Percentiles rank a stretch among this genome's conserved stretches.
Conservation (phyloP, 2,888 invertebrate genomes). For the Pecten maximus region DNA sequence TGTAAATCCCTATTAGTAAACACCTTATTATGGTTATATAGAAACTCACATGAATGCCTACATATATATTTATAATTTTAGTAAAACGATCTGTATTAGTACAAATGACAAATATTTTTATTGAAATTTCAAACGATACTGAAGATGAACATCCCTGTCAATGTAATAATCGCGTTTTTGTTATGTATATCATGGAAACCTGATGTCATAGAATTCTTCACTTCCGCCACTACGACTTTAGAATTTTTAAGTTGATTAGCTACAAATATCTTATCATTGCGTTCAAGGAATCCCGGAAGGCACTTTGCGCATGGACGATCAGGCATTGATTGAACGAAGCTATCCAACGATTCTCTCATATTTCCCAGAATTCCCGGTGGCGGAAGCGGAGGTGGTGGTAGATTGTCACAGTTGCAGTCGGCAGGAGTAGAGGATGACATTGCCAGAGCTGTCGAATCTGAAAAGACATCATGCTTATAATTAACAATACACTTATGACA, state of each 20-base stretch:
- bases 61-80: background rate
- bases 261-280: background rate
- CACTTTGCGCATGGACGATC: conserved; percentile 7
- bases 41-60: background rate
- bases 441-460: background rate
- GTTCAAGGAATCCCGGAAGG: background rate
- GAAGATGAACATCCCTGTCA: background rate
- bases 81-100: background rate
- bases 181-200: background rate
- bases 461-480: background rate
- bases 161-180: background rate
- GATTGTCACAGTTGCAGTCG: conserved; percentile 20
- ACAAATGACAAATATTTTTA: background rate
- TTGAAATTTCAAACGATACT: background rate
- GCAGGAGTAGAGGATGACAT: background rate
- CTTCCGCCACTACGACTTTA: conserved; percentile 11
- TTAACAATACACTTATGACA: no score
- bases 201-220: background rate
- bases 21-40: background rate
- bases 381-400: conserved; percentile 30
- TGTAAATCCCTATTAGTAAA: background rate
- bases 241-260: conserved; percentile 8
- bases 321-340: background rate
- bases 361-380: conserved; percentile 23
- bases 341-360: background rate